Percentiles rank a stretch among this genome's conserved stretches.
These are phyloP conservation scores for Chelonus insularis DNA, from an alignment of 1,140 invertebrate genomes.

Conservation along the genomic window DNA sequence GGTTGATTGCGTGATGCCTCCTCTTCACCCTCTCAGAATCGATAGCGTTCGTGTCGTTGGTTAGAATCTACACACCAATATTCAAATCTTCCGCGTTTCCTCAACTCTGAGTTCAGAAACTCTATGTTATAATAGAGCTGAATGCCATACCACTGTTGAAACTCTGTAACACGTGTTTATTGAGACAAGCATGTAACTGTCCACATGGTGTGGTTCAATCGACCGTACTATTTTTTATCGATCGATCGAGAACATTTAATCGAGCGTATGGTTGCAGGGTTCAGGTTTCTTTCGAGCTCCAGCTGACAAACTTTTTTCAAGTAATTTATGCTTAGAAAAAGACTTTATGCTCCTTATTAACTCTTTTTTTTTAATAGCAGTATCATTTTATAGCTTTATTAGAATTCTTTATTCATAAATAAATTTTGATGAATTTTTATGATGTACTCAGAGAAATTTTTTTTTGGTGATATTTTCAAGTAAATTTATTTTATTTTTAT, in stretches of 20 bases:
- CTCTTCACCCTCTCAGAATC: conserved; percentile 38
- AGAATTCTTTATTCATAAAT: too few relatives aligned
- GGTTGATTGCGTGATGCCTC: conserved; percentile 47
- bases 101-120: conserved; percentile 15
- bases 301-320: conserved; percentile 15
- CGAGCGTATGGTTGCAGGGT: conserved; percentile 1
- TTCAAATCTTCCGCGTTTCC: conserved; percentile 28
- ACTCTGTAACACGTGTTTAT: background rate
- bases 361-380: too few relatives aligned
- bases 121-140: background rate
- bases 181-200: background rate
- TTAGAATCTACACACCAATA: conserved; percentile 34
- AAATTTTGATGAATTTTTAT: too few relatives aligned
- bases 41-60: conserved; percentile 51
- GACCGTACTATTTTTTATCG: background rate
- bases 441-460: too few relatives aligned
- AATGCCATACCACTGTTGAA: conserved; percentile 6
- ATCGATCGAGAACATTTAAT: background rate
- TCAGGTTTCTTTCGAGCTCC: conserved; percentile 5
- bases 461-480: too few relatives aligned
- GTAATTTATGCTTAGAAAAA: too few relatives aligned
- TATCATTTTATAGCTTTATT: too few relatives aligned
- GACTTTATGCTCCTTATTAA: too few relatives aligned
- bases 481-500: too few relatives aligned
- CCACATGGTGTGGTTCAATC: background rate